A percentile compares a stretch with the other conserved stretches of the same genome.
phyloP scores from a whole-genome alignment of 2,797 vertebrate species.

The Labroides dimidiatus region DNA sequence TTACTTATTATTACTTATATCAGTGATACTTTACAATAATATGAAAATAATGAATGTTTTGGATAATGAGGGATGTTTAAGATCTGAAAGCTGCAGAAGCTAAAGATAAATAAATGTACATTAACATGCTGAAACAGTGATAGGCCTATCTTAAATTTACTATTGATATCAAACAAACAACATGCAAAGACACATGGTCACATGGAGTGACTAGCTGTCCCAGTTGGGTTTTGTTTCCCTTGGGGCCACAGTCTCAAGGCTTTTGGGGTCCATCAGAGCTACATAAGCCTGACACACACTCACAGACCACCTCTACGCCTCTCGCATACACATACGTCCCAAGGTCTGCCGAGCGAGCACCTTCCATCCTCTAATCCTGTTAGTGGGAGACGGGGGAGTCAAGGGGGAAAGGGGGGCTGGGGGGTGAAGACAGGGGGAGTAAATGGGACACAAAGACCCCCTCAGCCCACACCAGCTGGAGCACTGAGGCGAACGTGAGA shows the following conservation, averaged over 20 bases:
- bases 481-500: slow-evolving; percentile 57
- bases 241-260: slow-evolving; percentile 50
- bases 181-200: slow-evolving; percentile 55
- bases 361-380: slow-evolving; percentile 83
- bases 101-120: no score
- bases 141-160: not conserved
- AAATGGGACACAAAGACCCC: slow-evolving; percentile 76
- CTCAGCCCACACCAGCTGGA: slow-evolving; percentile 81
- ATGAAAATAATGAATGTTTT: no score
- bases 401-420: slow-evolving; percentile 8
- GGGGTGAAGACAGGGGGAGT: slow-evolving; percentile 38
- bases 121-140: no score
- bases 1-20: no score
- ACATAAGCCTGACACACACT: slow-evolving; percentile 22
- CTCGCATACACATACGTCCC: slow-evolving; percentile 39
- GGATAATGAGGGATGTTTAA: no score
- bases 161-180: slow-evolving; percentile 9
- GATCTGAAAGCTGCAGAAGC: no score
- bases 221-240: slow-evolving; percentile 54
- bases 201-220: slow-evolving; percentile 33
- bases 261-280: slow-evolving; percentile 56
- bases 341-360: slow-evolving; percentile 71
- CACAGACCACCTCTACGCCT: slow-evolving; percentile 47
- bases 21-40: no score
- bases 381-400: slow-evolving; percentile 69